phyloP scores from a whole-genome alignment of 92 coral and sea anemone species.

The Epizoanthus stellaris region DNA sequence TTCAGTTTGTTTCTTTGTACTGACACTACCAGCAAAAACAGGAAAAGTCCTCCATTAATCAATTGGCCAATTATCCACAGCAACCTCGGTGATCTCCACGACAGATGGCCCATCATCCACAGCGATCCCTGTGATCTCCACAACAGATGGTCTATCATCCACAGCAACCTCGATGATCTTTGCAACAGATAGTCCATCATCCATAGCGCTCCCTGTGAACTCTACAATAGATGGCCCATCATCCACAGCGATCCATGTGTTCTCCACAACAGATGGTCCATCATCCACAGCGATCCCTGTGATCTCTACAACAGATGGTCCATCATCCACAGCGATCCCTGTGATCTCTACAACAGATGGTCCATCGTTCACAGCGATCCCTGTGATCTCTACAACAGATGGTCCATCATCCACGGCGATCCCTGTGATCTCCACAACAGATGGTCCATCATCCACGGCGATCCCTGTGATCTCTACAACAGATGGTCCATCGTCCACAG shows the following conservation, averaged over 20 bases:
- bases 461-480: neutral
- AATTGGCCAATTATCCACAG: neutral
- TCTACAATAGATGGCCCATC: neutral
- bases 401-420: neutral
- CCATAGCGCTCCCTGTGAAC: neutral
- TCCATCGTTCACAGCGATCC: neutral
- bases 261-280: neutral
- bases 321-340: neutral
- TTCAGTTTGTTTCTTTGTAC: neutral
- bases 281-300: neutral
- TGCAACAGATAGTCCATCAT: neutral
- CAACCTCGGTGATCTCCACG: neutral
- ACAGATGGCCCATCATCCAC: neutral
- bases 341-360: neutral
- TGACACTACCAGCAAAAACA: no score
- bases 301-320: neutral
- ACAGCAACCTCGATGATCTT: neutral
- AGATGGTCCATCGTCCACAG: neutral
- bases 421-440: neutral
- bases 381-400: neutral
- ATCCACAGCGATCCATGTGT: neutral
- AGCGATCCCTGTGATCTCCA: neutral
- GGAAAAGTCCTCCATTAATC: neutral
- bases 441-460: neutral
- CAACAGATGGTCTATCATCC: neutral